Evolutionary conservation across 1,140 invertebrate genomes (phyloP).

Genomic region (Anoplophora glabripennis): DNA sequence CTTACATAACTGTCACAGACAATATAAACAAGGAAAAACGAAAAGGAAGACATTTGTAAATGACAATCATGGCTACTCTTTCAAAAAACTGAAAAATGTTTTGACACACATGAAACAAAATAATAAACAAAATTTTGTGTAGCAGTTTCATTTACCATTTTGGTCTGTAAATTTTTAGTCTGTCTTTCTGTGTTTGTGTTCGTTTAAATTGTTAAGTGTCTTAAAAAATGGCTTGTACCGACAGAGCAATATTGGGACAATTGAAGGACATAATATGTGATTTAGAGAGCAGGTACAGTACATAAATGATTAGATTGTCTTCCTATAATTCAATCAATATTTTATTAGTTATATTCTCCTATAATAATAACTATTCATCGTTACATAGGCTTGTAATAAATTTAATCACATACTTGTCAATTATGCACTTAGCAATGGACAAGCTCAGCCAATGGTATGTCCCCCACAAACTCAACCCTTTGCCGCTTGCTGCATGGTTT

Average conservation of each 20-base stretch:
- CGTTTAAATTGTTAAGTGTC: slow-evolving; percentile 16
- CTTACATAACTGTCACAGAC: no score
- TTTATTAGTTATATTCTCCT: not conserved
- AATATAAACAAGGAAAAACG: no score
- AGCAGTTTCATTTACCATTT: slow-evolving; percentile 18
- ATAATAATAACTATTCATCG: no score
- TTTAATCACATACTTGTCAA: no score
- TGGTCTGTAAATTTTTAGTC: slow-evolving; percentile 14
- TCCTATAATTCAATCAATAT: slow-evolving; percentile 1
- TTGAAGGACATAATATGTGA: slow-evolving; percentile 5
- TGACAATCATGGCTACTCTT: not conserved
- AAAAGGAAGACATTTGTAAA: no score
- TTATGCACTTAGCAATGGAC: no score
- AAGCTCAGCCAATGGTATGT: slow-evolving; percentile 3
- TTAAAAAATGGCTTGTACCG: slow-evolving; percentile 21
- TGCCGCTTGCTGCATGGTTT: slow-evolving; percentile 30
- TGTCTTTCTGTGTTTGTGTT: slow-evolving; percentile 8
- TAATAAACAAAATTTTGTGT: slow-evolving; percentile 19
- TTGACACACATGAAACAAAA: slow-evolving; percentile 12
- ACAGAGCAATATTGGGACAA: slow-evolving; percentile 5
- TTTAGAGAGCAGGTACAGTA: not conserved
- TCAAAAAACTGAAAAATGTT: not conserved
- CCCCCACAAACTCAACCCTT: slow-evolving; percentile 20
- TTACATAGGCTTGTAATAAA: no score
- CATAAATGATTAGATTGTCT: no score